Percentiles rank a stretch among this genome's conserved stretches.
These are phyloP conservation scores for Chloroceryle aenea DNA, from an alignment of 2,113 vertebrate genomes.

Conservation along the genomic window DNA sequence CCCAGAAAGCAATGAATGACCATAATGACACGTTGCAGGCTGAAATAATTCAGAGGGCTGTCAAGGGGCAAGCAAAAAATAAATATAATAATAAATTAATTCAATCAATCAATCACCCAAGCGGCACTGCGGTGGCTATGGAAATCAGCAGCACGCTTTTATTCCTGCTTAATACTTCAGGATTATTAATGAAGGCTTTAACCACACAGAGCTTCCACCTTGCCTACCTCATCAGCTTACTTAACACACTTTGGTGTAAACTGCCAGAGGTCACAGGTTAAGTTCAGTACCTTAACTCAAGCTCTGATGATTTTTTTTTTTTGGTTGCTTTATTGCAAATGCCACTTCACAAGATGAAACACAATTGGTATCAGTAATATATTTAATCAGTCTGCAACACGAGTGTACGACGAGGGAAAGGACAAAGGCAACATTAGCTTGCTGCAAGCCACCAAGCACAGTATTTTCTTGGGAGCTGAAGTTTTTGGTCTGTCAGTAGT, in stretches of 20 bases:
- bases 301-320: neutral
- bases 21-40: neutral
- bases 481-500: neutral
- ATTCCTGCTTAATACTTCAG: neutral
- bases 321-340: neutral
- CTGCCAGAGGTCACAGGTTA: neutral
- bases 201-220: neutral
- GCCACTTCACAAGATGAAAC: neutral
- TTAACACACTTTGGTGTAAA: neutral
- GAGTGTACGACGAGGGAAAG: neutral
- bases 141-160: neutral
- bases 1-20: neutral
- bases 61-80: neutral
- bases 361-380: neutral
- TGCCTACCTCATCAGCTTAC: neutral
- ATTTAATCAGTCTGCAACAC: neutral
- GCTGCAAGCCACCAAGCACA: accelerated
- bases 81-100: neutral
- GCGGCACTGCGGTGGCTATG: neutral
- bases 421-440: neutral
- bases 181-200: neutral
- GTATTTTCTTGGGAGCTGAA: neutral
- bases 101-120: neutral
- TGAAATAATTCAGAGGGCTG: neutral
- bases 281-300: neutral